Conservation (phyloP, 2,797 vertebrate genomes). For the Pangasius larnaudii region DNA sequence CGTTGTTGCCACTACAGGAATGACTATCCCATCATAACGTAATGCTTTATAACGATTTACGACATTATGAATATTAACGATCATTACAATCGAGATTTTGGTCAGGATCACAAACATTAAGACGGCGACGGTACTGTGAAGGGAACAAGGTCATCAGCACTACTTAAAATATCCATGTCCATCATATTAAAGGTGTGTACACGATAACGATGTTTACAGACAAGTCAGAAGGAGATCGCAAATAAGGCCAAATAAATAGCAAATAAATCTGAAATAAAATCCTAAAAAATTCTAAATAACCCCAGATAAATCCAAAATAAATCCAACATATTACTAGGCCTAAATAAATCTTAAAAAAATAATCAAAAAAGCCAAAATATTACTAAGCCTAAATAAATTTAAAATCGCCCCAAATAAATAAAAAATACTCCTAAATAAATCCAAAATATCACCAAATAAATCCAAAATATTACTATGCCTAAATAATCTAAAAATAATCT, state of each 20-base stretch:
- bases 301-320: background rate
- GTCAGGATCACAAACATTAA: no score
- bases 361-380: background rate
- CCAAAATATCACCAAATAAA: background rate
- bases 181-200: no score
- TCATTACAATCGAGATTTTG: background rate
- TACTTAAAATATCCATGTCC: background rate
- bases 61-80: background rate
- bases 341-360: background rate
- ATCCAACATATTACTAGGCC: background rate
- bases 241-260: background rate
- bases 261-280: background rate
- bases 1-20: background rate
- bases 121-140: no score
- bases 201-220: background rate
- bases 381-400: background rate
- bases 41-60: background rate
- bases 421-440: background rate
- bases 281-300: background rate
- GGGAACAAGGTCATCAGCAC: background rate
- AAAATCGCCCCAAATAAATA: background rate
- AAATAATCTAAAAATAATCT: background rate
- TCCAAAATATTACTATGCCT: background rate
- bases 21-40: no score
- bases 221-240: background rate